Conservation (phyloP, 1,140 invertebrate species). For the Bradysia coprophila region DNA sequence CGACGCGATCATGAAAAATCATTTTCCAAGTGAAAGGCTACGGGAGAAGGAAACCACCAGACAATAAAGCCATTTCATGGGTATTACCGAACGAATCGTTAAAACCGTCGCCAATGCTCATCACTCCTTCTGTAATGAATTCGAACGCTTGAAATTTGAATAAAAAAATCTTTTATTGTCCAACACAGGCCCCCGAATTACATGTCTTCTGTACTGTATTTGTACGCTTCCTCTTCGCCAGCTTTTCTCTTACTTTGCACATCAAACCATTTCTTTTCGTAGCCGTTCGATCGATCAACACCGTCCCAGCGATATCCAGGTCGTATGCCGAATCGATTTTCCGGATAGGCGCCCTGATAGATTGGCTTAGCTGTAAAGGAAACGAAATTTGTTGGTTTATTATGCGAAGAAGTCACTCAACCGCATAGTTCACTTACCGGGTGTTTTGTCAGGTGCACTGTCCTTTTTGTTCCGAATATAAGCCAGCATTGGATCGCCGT, state of each 20-base stretch:
- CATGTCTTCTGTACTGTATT: conserved; percentile 92
- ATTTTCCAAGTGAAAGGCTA: too few relatives aligned
- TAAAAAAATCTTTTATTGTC: too few relatives aligned
- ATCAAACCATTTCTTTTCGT: conserved; percentile 80
- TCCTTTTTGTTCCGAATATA: conserved; percentile 57
- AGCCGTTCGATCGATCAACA: conserved; percentile 92
- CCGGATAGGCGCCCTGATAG: conserved; percentile 65
- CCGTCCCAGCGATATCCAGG: conserved; percentile 97
- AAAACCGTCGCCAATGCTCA: too few relatives aligned
- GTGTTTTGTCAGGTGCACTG: conserved; percentile 9
- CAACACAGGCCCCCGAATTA: too few relatives aligned
- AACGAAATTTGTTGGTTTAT: conserved; percentile 7
- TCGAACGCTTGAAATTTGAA: too few relatives aligned
- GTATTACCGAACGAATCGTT: too few relatives aligned
- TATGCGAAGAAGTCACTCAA: neutral
- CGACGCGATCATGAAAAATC: too few relatives aligned
- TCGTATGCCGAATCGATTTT: conserved; percentile 78
- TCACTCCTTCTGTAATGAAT: too few relatives aligned
- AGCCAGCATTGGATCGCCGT: conserved; percentile 84
- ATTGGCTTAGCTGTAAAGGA: conserved; percentile 34
- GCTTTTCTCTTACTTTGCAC: conserved; percentile 58
- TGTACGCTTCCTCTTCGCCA: conserved; percentile 69
- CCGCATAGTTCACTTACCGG: conserved; percentile 1
- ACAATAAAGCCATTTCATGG: too few relatives aligned
- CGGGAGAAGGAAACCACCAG: too few relatives aligned